Evolutionary conservation across 2,797 vertebrate genomes (phyloP).

Genomic region (Poecile montanus): DNA sequence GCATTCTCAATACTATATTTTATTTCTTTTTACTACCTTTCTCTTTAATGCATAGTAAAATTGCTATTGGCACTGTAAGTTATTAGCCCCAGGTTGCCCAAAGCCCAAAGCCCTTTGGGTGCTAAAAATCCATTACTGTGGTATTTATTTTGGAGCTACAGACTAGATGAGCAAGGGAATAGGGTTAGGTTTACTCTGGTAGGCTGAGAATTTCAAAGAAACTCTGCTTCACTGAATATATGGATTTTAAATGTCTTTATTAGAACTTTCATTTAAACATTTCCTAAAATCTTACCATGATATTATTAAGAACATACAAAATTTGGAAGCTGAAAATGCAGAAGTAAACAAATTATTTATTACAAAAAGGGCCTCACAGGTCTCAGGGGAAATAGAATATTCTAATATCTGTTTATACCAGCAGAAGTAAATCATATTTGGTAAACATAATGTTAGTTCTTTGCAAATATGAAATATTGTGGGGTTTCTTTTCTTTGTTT

Average conservation of each 20-base stretch:
- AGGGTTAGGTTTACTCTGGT: background rate
- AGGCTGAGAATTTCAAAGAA: conserved; percentile 18
- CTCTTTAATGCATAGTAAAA: background rate
- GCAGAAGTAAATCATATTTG: conserved; percentile 60
- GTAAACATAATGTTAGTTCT: conserved; percentile 54
- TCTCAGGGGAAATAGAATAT: conserved; percentile 57
- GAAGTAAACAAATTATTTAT: conserved; percentile 41
- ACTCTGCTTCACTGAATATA: background rate
- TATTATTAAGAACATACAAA: conserved; percentile 34
- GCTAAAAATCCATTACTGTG: background rate
- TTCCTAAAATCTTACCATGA: conserved; percentile 31
- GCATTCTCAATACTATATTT: background rate
- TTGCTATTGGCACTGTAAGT: background rate
- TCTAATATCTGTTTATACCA: conserved; percentile 52
- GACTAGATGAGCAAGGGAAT: background rate
- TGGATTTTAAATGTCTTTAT: conserved; percentile 20
- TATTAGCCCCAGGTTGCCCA: background rate
- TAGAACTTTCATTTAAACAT: conserved; percentile 10
- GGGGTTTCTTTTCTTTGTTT: background rate
- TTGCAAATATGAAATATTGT: conserved; percentile 47
- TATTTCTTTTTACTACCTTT: background rate
- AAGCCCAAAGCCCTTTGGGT: background rate
- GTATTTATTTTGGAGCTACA: conserved; percentile 10
- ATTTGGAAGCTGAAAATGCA: conserved; percentile 35
- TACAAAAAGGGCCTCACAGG: background rate